Evolutionary conservation across 2,888 invertebrate species (phyloP), one percentile per base, ranked within the genome.

Genomic region (Uloborus plumipes): DNA sequence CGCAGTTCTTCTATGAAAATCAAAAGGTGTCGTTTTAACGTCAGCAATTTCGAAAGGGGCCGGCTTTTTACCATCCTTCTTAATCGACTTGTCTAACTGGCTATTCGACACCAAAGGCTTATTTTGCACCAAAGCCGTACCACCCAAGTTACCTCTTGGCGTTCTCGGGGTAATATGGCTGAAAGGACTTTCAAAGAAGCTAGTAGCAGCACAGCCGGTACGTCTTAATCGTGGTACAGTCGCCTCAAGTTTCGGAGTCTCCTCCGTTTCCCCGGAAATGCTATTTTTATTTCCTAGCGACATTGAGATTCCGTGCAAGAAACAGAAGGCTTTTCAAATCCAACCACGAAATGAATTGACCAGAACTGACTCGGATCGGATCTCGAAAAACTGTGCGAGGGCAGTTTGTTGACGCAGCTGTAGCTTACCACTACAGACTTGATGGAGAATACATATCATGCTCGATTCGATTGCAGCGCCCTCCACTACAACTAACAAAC

Each of bases 171-270:
- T 20, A 18, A 64, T 18, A 16, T 66, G 66, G 51, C 59, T 72
- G 16, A 78, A 50, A 9, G 78, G 78, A 3, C 59, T 51, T 26
- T 78, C 72, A 31, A 78, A 78, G 31, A 65, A 78, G 39, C 66
- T 66, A 3, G 78, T 78, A 18, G 78, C 78, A n/a, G 65, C 71
- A 51, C 78, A 78, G 6, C 78, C 78, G 4, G 59, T 66, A n/a
- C 66, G 71, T 15, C 78, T 47, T 9, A 78, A 58, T 6, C 78
- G 64, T 15, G 78, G 78, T 4, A 50, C 18, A 18, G 13, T 47
- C 39, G 39, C 31, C n/a, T 47, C 66, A 15, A 49, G 67, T 69
- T 69, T 58, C 14, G 39, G 31, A n/a, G 22, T 53, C 0, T 47
- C 26, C 31, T 55, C 69, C 15, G 39, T 39, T 39, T 69, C 69